Conservation (phyloP, 2,888 invertebrate genomes). For the Temnothorax rugatulus region DNA sequence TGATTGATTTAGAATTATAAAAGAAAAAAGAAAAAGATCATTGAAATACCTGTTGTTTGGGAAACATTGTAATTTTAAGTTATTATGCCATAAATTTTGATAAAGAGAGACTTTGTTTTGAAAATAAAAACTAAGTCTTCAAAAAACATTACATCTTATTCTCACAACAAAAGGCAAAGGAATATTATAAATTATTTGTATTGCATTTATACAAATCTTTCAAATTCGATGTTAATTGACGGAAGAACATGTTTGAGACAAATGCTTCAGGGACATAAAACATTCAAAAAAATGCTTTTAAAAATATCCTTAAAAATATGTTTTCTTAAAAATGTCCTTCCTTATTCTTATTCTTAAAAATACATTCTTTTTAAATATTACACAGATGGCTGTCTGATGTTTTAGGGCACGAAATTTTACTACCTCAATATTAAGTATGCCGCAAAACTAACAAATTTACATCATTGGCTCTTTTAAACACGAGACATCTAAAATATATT, state of each 20-base stretch:
- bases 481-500: constrained; percentile 19
- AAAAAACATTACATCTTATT: neutral
- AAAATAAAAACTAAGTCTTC: neutral
- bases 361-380: neutral
- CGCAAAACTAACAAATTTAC: neutral
- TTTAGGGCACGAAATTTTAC: neutral
- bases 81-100: neutral
- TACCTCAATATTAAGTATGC: neutral
- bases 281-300: neutral
- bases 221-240: neutral
- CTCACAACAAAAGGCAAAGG: neutral
- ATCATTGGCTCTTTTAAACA: neutral
- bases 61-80: neutral
- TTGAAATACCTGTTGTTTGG: neutral
- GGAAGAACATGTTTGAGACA: neutral
- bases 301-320: neutral
- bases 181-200: neutral
- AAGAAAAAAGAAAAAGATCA: neutral
- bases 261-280: neutral
- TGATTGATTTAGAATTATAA: neutral
- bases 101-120: neutral
- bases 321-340: neutral
- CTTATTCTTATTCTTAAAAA: neutral
- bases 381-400: neutral
- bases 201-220: neutral